Conservation (phyloP, 2,797 vertebrate species). For the Microhierax caerulescens region DNA sequence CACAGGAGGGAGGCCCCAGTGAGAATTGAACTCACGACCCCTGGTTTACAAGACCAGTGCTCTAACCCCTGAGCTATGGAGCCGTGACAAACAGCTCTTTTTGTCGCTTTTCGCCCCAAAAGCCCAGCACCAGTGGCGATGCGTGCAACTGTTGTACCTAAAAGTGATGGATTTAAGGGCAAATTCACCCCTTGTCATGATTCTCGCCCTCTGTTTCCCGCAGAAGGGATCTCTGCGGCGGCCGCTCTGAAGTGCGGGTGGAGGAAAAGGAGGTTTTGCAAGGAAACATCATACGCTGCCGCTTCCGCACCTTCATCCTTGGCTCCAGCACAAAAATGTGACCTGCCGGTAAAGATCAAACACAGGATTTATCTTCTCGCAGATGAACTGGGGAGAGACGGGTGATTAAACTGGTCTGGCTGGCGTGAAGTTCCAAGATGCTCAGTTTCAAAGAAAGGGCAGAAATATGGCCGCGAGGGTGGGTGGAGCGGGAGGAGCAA, state of each 20-base stretch:
- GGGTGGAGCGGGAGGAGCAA: not conserved
- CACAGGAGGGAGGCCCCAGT: conserved; percentile 57
- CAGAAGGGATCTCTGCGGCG: not conserved
- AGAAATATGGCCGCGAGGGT: not conserved
- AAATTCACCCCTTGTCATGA: not conserved
- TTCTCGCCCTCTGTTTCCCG: not conserved
- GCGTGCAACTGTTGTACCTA: not conserved
- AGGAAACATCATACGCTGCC: not conserved
- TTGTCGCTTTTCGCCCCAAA: no score
- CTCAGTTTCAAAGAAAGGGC: not conserved
- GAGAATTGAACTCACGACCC: conserved; percentile 78
- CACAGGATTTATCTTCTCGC: not conserved
- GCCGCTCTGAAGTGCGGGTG: not conserved
- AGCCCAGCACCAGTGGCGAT: fast-evolving
- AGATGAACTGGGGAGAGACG: not conserved
- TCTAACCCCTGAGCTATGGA: conserved; percentile 75
- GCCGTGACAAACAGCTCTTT: not conserved
- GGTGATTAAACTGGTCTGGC: not conserved
- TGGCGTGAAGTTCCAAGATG: not conserved
- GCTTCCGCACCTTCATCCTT: not conserved
- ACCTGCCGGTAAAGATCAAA: not conserved
- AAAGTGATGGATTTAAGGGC: not conserved
- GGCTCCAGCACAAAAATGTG: not conserved
- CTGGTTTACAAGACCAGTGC: conserved; percentile 75
- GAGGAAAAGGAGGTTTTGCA: not conserved